Base-by-base conservation (phyloP, 2,113 vertebrate genomes). In the Megaptera novaeangliae region DNA sequence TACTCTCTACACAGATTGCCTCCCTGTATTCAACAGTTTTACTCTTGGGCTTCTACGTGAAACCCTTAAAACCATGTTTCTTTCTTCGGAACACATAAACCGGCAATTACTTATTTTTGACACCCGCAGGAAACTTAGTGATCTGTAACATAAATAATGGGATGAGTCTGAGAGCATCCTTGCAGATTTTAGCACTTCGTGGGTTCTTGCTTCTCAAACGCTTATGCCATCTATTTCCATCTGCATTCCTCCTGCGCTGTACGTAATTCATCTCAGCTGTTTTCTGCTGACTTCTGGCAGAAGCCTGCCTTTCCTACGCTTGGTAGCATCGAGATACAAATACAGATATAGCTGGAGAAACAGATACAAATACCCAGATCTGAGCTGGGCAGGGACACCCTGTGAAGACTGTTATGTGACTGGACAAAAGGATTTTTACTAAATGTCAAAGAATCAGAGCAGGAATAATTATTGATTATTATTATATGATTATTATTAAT, bases 91-190 rank as follows among this genome's bases (percentile, higher is more conserved):
- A 96, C 97, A 96, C 91, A 91, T 49, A 97, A 98, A 97, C 98
- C 95, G 93, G 96, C 92, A 98, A 97, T 98, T 98, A 97, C 94
- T 98, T 98, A 98, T 97, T 98, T 98, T 93, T 95, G 97, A 98
- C 95, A 90, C 82, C 85, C 59, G 97, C 93, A 97, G 97, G 97
- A 97, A 98, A 98, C 97, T 66, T 95, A 95, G 96, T 84, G 85
- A 97, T 96, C 88, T 81, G 97, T 94, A 85, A 98, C 95, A 98
- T 95, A 98, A 97, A 98, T 90, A 97, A 97, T 34, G 85, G 96
- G 97, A 97, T 13, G 77, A 85, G 96, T 91, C 92, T 63, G 87
- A 93, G 97, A 97, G 86, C 96, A 92, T 49, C 97, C 97, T 41
- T 83, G 88, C 84, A 86, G 93, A 94, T 78, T 72, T 83, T 18